phyloP scores from a whole-genome alignment of 2,113 vertebrate genomes.

The Chascanopsetta lugubris region DNA sequence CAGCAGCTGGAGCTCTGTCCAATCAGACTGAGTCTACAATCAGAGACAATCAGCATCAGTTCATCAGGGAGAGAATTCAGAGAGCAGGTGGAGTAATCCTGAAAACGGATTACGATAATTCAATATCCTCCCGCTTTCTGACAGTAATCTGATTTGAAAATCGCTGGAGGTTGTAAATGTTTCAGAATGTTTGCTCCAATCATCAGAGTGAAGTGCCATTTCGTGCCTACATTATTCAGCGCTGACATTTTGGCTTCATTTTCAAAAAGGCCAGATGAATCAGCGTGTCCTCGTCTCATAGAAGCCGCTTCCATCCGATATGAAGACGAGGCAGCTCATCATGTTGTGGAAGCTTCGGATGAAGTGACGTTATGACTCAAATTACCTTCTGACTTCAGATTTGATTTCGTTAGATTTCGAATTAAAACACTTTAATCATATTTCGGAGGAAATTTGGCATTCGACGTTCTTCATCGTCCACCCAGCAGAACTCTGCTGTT shows the following conservation, averaged over 20 bases:
- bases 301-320: neutral
- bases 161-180: neutral
- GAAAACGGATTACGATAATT: neutral
- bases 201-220: slow-evolving; percentile 13
- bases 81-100: slow-evolving; percentile 25
- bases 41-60: too few species aligned
- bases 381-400: too few species aligned
- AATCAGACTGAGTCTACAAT: slow-evolving; percentile 55
- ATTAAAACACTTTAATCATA: too few species aligned
- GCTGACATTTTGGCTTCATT: neutral
- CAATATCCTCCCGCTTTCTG: slow-evolving; percentile 29
- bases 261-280: neutral
- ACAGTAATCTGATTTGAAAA: neutral
- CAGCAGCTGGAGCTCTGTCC: too few species aligned
- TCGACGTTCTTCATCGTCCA: too few species aligned
- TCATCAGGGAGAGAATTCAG: slow-evolving; percentile 52
- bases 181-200: neutral
- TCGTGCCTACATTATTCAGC: slow-evolving; percentile 7
- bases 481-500: too few species aligned
- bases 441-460: too few species aligned
- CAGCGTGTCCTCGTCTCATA: too few species aligned
- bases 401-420: too few species aligned
- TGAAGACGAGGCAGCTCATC: too few species aligned
- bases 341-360: too few species aligned
- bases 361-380: too few species aligned